These are phyloP conservation scores for Aix galericulata DNA, from an alignment of 2,113 vertebrate species.

Conservation along the genomic window DNA sequence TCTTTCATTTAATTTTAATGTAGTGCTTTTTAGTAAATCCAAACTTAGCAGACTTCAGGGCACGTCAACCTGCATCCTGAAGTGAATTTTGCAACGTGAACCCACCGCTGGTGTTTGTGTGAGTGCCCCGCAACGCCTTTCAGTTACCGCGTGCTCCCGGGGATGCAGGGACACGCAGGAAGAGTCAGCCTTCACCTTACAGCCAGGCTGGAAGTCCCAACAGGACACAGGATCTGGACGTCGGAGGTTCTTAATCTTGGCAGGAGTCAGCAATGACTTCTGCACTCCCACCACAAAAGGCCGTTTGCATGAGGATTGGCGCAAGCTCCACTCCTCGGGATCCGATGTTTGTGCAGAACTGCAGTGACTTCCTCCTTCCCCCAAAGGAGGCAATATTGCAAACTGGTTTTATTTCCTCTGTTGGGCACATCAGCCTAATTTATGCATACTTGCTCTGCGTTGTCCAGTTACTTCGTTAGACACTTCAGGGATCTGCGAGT, in stretches of 20 bases:
- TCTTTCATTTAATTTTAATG: not conserved
- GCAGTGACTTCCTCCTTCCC: not conserved
- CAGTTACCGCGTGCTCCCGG: not conserved
- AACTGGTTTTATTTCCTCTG: not conserved
- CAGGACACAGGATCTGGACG: not conserved
- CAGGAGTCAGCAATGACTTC: not conserved
- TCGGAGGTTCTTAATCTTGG: not conserved
- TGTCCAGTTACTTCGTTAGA: not conserved
- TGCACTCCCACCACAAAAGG: not conserved
- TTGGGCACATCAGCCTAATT: not conserved
- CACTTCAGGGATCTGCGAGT: not conserved
- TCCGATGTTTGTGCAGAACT: not conserved
- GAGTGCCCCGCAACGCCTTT: fast-evolving
- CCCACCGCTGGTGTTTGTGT: fast-evolving
- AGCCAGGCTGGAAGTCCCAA: not conserved
- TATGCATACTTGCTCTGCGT: not conserved
- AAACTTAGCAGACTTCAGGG: not conserved
- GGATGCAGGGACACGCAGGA: not conserved
- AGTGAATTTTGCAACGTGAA: not conserved
- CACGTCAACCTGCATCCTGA: not conserved
- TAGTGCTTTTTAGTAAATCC: not conserved
- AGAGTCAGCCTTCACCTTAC: not conserved
- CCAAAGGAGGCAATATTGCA: not conserved
- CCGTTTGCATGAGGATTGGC: not conserved
- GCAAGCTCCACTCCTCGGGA: not conserved